These are phyloP conservation scores for Acanthosepion esculentum DNA, from an alignment of 2,888 invertebrate genomes.

Conservation along the genomic window DNA sequence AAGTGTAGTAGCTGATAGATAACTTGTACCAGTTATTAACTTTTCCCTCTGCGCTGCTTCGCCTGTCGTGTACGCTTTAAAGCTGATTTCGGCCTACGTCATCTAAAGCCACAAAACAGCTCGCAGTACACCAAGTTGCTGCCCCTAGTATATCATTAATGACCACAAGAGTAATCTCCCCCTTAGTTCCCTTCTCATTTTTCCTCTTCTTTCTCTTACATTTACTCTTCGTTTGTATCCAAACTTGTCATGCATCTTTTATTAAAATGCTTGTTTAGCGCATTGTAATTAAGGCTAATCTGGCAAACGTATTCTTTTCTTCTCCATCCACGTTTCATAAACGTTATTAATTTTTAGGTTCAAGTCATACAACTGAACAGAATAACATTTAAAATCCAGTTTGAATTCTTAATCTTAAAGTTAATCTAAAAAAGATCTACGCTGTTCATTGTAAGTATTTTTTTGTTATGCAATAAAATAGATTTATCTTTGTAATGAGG, in stretches of 20 bases:
- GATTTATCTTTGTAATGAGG: too few relatives aligned
- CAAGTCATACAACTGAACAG: too few relatives aligned
- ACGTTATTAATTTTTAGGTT: too few relatives aligned
- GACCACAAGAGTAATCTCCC: background rate
- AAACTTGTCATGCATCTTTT: background rate
- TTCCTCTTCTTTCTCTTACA: too few relatives aligned
- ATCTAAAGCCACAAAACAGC: background rate
- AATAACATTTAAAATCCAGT: too few relatives aligned
- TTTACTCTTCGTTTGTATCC: background rate
- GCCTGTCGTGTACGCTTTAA: slow-evolving; percentile 6
- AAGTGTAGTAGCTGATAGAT: background rate
- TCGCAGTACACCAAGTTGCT: background rate
- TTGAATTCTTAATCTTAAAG: too few relatives aligned
- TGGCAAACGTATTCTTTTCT: background rate
- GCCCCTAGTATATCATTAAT: slow-evolving; percentile 34
- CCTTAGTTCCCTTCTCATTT: background rate
- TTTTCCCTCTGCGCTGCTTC: background rate
- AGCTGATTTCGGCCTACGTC: background rate
- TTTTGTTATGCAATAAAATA: too few relatives aligned
- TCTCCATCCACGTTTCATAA: background rate
- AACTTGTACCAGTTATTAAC: background rate
- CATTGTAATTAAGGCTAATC: background rate
- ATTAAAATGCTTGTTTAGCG: background rate
- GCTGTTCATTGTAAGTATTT: too few relatives aligned
- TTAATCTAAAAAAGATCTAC: too few relatives aligned